Evolutionary conservation across 2,113 vertebrate genomes (phyloP), one percentile per base, ranked within the genome.

Genomic region (Oreocharis arfaki): DNA sequence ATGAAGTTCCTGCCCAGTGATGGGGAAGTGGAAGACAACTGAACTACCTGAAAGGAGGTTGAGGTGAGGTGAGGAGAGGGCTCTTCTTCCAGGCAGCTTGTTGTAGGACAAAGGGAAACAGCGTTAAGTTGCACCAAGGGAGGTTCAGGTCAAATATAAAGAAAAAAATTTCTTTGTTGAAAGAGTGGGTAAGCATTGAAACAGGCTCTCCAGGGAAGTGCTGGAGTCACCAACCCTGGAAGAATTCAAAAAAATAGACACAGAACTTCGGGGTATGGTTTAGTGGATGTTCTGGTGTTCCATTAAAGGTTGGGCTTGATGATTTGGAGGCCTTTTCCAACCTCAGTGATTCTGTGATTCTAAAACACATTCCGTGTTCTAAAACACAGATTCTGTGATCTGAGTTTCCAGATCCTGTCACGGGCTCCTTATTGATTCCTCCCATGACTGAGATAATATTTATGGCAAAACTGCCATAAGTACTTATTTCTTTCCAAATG

Each of bases 351-450:
- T 60, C 28, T 21, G 14, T 61, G 30, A 76, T 41, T 76, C 17
- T 42, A 14, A 63, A 32, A 11, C 15, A 81, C n/a, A n/a, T n/a
- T n/a, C n/a, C n/a, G n/a, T n/a, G n/a, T n/a, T n/a, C n/a, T n/a
- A n/a, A n/a, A n/a, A n/a, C n/a, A n/a, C n/a, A n/a, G n/a, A n/a
- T n/a, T n/a, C n/a, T n/a, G n/a, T n/a, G n/a, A n/a, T n/a, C n/a
- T n/a, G 15, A 23, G 23, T 7, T 61, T 87, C 30, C 12, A 74
- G 19, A 65, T n/a, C 15, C 33, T 27, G 42, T 32, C 0, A 0
- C 13, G 65, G n/a, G 17, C 10, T 86, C 37, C 24, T 65, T n/a
- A 16, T 5, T 28, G 44, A 61, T 46, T 94, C 24, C 19, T 87
- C 11, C 33, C n/a, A 13, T 47, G 68, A 52, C 23, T 13, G 60